Evolutionary conservation across 2,888 invertebrate species (phyloP).

Genomic region (Hydropsyche betteni): DNA sequence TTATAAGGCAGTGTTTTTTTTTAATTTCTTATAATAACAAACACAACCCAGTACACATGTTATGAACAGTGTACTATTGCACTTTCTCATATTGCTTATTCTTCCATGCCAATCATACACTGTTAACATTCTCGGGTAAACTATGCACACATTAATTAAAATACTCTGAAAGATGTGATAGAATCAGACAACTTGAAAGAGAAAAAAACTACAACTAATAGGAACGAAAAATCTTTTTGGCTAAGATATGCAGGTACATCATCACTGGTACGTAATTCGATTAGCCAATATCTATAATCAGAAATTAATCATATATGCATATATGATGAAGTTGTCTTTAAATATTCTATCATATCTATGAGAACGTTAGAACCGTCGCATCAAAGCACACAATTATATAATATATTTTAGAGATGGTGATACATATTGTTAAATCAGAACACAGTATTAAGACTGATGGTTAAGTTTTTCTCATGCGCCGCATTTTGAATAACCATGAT

Average conservation of each 20-base stretch:
- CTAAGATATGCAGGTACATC: conserved; percentile 30
- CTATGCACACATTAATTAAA: conserved; percentile 33
- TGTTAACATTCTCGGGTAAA: conserved; percentile 19
- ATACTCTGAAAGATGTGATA: conserved; percentile 45
- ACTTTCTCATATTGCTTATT: conserved; percentile 20
- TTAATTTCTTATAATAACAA: conserved; percentile 38
- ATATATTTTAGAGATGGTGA: too few relatives aligned
- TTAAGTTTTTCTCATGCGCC: too few relatives aligned
- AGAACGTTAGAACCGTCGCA: not conserved
- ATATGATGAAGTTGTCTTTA: conserved; percentile 9
- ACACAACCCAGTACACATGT: conserved; percentile 42
- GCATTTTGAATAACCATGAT: too few relatives aligned
- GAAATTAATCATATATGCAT: not conserved
- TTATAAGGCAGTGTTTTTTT: conserved; percentile 48
- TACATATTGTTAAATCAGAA: too few relatives aligned
- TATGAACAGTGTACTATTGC: conserved; percentile 28
- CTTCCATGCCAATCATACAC: conserved; percentile 20
- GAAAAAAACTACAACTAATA: conserved; percentile 49
- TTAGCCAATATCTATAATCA: conserved; percentile 22
- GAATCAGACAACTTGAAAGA: conserved; percentile 21
- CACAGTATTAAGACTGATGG: too few relatives aligned
- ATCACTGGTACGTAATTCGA: conserved; percentile 7
- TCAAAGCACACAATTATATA: conserved; percentile 21
- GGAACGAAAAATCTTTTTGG: conserved; percentile 47
- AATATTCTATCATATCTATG: conserved; percentile 13